phyloP scores from a whole-genome alignment of 2,797 vertebrate genomes.

The Merluccius polli region DNA sequence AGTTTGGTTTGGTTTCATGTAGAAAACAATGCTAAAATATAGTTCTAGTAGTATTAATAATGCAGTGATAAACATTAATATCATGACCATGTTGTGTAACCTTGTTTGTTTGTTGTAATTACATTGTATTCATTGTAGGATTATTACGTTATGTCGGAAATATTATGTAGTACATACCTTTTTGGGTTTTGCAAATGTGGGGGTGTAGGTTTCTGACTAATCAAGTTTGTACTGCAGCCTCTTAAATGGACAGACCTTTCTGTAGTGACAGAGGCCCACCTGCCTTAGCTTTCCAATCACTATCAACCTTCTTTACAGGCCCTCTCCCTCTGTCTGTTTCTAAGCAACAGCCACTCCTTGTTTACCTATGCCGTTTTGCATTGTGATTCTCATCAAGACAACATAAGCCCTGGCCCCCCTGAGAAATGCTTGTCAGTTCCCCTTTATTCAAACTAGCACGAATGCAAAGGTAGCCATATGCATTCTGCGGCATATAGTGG shows the following conservation, averaged over 20 bases:
- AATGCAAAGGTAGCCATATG: slow-evolving; percentile 20
- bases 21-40: background rate
- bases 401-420: slow-evolving; percentile 34
- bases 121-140: background rate
- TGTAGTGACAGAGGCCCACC: slow-evolving; percentile 45
- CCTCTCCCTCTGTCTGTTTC: slow-evolving; percentile 62
- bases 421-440: slow-evolving; percentile 40
- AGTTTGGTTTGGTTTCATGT: background rate
- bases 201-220: too few relatives aligned
- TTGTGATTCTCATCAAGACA: slow-evolving; percentile 64
- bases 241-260: slow-evolving; percentile 14
- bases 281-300: slow-evolving; percentile 30
- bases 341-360: slow-evolving; percentile 76
- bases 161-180: background rate
- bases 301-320: slow-evolving; percentile 54
- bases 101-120: background rate
- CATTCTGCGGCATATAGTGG: background rate
- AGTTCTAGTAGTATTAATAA: background rate
- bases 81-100: too few relatives aligned
- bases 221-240: slow-evolving; percentile 9
- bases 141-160: background rate
- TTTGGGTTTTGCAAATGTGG: too few relatives aligned
- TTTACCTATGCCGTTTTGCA: slow-evolving; percentile 73
- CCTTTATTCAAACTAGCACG: slow-evolving; percentile 43
- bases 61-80: too few relatives aligned